phyloP scores from a whole-genome alignment of 2,888 invertebrate genomes.

The Eupithecia dodoneata region DNA sequence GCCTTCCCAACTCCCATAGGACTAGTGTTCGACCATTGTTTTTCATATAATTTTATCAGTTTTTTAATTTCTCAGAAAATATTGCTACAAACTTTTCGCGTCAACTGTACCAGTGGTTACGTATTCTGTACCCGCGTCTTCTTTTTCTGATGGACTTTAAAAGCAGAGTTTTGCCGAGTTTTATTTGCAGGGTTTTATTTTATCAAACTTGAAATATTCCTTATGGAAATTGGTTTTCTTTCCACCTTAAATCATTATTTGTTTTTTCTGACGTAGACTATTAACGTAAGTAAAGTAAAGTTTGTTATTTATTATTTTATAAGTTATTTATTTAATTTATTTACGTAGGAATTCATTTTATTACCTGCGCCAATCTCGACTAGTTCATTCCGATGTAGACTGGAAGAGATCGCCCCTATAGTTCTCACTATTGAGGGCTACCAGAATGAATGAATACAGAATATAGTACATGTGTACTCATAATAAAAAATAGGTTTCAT shows the following conservation, averaged over 20 bases:
- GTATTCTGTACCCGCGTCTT: constrained; percentile 35
- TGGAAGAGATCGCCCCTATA: no score
- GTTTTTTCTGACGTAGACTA: background rate
- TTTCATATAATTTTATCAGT: no score
- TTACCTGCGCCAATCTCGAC: no score
- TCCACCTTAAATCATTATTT: background rate
- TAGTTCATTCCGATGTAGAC: no score
- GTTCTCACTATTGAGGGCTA: no score
- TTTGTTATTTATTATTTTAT: background rate
- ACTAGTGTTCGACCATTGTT: no score
- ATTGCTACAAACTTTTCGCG: background rate
- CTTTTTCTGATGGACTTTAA: constrained; percentile 16
- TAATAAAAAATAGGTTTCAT: no score
- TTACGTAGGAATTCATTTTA: no score
- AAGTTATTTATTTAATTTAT: no score
- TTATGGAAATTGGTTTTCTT: constrained; percentile 7
- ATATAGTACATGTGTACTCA: no score
- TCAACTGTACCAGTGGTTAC: constrained; percentile 41
- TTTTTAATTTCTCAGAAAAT: background rate
- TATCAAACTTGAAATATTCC: constrained; percentile 9
- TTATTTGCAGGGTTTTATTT: constrained; percentile 10
- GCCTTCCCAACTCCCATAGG: no score
- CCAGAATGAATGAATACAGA: no score
- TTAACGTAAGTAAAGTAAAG: background rate
- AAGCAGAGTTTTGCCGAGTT: constrained; percentile 12